phyloP scores from a whole-genome alignment of 2,113 vertebrate species.

The Melanerpes aurifrons region DNA sequence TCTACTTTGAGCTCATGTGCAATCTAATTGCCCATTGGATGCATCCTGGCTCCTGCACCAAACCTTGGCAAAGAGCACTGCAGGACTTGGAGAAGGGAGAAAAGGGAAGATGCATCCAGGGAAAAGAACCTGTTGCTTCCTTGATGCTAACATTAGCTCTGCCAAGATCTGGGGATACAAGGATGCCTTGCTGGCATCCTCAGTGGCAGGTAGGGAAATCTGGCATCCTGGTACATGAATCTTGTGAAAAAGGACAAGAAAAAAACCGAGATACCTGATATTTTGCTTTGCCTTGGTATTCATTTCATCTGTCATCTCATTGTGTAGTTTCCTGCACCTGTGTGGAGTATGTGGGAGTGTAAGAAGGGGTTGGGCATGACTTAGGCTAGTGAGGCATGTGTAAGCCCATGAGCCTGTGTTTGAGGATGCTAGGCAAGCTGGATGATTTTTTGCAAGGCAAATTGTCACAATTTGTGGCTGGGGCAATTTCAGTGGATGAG shows the following conservation, averaged over 20 bases:
- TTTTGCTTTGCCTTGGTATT: neutral
- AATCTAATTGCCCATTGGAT: no score
- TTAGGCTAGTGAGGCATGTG: rapidly evolving
- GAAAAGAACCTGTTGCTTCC: neutral
- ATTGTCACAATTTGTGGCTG: neutral
- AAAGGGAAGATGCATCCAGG: neutral
- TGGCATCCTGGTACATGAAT: neutral
- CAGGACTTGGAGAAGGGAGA: no score
- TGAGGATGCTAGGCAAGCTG: neutral
- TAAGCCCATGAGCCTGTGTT: neutral
- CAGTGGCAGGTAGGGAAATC: neutral
- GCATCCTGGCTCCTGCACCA: neutral
- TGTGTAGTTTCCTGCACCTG: neutral
- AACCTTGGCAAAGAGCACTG: neutral
- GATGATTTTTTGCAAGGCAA: neutral
- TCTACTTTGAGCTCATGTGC: neutral
- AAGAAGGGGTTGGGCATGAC: neutral
- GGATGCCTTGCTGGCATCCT: neutral
- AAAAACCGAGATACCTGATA: neutral
- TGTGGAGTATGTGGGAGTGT: neutral
- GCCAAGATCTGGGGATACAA: neutral
- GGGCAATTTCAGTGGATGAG: neutral
- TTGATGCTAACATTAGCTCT: neutral
- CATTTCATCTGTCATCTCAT: neutral
- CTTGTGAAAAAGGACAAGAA: neutral